A percentile compares a stretch with the other conserved stretches of the same genome.
Evolutionary conservation across 2,888 invertebrate species (phyloP).

Genomic region (Resseliella maxima): DNA sequence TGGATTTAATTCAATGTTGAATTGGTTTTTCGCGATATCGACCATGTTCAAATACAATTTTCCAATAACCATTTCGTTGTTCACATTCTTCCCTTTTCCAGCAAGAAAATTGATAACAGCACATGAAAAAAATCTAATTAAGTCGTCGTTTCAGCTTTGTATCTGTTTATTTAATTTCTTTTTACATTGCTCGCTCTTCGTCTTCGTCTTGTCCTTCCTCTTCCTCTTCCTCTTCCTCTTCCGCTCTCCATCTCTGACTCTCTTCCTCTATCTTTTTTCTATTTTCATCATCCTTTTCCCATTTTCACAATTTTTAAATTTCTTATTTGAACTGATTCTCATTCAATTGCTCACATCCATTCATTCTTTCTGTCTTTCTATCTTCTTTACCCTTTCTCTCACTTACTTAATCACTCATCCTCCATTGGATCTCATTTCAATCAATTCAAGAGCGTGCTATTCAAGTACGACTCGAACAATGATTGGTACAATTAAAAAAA

Average conservation of each 20-base stretch:
- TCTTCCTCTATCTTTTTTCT: no score
- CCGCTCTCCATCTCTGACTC: no score
- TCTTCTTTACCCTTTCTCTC: no score
- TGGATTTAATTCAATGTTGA: conserved; percentile 49
- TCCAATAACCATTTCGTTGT: no score
- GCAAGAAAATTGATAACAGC: conserved; percentile 44
- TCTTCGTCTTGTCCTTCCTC: neutral
- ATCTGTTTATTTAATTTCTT: conserved; percentile 35
- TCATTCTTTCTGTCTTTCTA: neutral
- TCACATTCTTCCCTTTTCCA: conserved; percentile 7
- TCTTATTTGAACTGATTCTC: no score
- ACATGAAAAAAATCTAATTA: conserved; percentile 51
- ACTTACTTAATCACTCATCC: no score
- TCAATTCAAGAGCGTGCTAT: no score
- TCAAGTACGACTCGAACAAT: neutral
- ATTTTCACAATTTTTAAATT: no score
- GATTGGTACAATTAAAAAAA: neutral
- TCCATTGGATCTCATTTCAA: neutral
- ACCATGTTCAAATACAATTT: conserved; percentile 22
- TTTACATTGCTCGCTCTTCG: no score
- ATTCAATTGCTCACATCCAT: no score
- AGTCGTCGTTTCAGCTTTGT: conserved; percentile 36
- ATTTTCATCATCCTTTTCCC: no score
- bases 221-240: neutral
- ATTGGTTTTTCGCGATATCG: conserved; percentile 44